Evolutionary conservation across 2,888 invertebrate species (phyloP), one percentile per base, ranked within the genome.

Genomic region (Luperina testacea): DNA sequence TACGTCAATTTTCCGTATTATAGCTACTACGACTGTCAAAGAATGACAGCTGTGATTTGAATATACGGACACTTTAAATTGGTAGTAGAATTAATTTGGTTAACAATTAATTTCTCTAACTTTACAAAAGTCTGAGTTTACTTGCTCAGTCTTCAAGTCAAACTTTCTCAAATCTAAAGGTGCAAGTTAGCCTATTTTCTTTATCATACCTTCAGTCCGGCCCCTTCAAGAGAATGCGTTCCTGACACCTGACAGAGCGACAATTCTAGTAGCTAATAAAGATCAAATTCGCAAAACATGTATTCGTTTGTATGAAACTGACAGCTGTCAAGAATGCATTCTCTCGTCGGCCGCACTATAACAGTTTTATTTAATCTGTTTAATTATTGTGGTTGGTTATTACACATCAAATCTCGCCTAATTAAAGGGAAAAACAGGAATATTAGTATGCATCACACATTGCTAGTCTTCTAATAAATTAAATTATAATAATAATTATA

Each of bases 371-470:
- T 59, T 48, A 13, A 48, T 48, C 48, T 48, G 8, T 24, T 32
- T 70, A 24, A 51, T 32, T 32, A 38, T 32, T 61, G 24, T 38
- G 59, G 45, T 61, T 38, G 59, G 45, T 61, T 11, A 61, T n/a
- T 68, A 24, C 7, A 45, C 45, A 74, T 32, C 24, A 75, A 48
- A 68, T 57, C 8, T 20, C 48, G 20, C 27, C 11, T 63, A 5
- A 57, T n/a, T 45, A 4, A 75, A 64, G 3, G 27, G 61, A 57
- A 20, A 51, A 71, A 8, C n/a, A 45, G 5, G 38, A 71, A 72
- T 27, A 80, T 78, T 75, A 81, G 77, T 32, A 81, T 78, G 64
- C 77, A 78, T 84, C 67, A 74, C 68, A 77, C 77, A 75, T 73
- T 82, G 69, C 78, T 80, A 81, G 63, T 80, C 48, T 78, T 53